phyloP scores from a whole-genome alignment of 2,888 invertebrate species.

The Saturnia pavonia region DNA sequence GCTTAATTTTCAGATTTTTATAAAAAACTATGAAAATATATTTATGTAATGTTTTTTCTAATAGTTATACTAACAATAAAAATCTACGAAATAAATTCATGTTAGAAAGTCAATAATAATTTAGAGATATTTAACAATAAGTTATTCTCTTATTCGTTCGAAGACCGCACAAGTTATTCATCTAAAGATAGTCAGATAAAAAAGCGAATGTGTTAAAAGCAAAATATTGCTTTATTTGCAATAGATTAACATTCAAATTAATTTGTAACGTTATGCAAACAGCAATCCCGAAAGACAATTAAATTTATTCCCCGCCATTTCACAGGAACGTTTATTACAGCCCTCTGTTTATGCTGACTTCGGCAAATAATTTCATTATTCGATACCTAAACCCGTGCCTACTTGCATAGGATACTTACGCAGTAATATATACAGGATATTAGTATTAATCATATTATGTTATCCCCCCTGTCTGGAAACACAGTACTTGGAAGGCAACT shows the following conservation, averaged over 20 bases:
- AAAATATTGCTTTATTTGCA: constrained; percentile 21
- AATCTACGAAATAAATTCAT: too few species aligned
- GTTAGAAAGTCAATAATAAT: too few species aligned
- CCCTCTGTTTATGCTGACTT: constrained; percentile 51
- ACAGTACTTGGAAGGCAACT: too few species aligned
- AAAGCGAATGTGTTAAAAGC: not conserved
- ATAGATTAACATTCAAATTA: constrained; percentile 43
- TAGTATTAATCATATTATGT: constrained; percentile 73
- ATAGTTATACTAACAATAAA: too few species aligned
- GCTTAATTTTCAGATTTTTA: not conserved
- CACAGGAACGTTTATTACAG: constrained; percentile 61
- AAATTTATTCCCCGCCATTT: constrained; percentile 59
- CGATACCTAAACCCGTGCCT: constrained; percentile 44
- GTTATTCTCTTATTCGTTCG: not conserved
- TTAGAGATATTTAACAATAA: not conserved
- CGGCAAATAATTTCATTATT: constrained; percentile 72
- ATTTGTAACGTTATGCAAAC: constrained; percentile 52
- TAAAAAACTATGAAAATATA: not conserved
- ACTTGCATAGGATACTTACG: constrained; percentile 30
- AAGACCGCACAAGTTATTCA: not conserved
- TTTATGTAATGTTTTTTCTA: too few species aligned
- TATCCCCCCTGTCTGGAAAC: constrained; percentile 64
- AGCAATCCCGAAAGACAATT: constrained; percentile 52
- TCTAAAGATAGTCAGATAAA: not conserved
- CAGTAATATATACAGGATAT: constrained; percentile 48